A percentile compares a stretch with the other conserved stretches of the same genome.
phyloP scores from a whole-genome alignment of 2,113 vertebrate species.

The Oophaga pumilio region DNA sequence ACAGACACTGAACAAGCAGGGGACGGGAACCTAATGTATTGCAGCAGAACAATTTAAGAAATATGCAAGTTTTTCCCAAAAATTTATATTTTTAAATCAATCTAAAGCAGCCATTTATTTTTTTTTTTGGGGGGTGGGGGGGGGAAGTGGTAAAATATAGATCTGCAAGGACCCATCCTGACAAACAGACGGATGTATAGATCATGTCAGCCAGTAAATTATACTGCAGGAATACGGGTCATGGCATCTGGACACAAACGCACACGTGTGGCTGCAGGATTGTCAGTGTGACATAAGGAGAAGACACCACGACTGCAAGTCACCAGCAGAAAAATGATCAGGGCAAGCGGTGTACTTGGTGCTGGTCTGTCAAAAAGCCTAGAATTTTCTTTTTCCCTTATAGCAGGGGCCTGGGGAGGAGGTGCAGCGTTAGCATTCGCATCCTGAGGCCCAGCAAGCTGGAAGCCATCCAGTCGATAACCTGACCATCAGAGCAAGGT shows the following conservation, averaged over 20 bases:
- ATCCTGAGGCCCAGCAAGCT: conserved; percentile 71
- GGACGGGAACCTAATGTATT: not conserved
- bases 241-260: not conserved
- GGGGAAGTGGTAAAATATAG: too few relatives aligned
- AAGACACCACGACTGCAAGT: not conserved
- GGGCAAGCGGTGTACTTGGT: not conserved
- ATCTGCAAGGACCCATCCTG: too few relatives aligned
- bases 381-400: conserved; percentile 74
- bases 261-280: not conserved
- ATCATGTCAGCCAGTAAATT: not conserved
- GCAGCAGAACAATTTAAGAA: too few relatives aligned
- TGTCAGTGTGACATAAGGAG: not conserved
- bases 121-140: too few relatives aligned
- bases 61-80: too few relatives aligned
- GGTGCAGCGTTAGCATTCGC: conserved; percentile 69
- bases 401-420: conserved; percentile 59
- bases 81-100: too few relatives aligned
- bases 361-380: conserved; percentile 67
- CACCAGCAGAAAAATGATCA: conserved; percentile 17
- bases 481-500: conserved; percentile 83
- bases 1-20: not conserved
- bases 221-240: not conserved
- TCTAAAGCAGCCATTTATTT: too few relatives aligned
- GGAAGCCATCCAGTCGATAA: conserved; percentile 82
- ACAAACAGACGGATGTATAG: not conserved